A percentile compares a stretch with the other conserved stretches of the same genome.
Evolutionary conservation across 2,797 vertebrate genomes (phyloP).

Genomic region (Arctocebus calabarensis): DNA sequence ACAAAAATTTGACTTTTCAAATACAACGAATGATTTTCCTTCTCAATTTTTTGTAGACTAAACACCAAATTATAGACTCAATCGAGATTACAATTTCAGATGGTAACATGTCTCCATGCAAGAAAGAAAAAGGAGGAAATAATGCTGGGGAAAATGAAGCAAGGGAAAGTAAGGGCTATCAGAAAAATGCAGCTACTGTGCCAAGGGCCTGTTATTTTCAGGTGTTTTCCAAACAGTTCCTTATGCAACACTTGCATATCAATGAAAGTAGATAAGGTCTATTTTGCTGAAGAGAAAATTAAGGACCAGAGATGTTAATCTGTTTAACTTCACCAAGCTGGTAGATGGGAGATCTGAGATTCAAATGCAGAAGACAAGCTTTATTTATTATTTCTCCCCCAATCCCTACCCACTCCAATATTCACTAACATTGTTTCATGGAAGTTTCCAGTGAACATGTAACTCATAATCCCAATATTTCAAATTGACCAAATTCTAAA

Average conservation of each 20-base stretch:
- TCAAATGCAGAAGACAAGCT: neutral
- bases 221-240: constrained; percentile 32
- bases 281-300: neutral
- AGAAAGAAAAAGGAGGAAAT: neutral
- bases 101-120: neutral
- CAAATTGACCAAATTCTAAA: neutral
- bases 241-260: neutral
- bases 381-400: neutral
- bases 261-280: neutral
- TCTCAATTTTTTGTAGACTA: neutral
- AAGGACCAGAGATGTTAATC: neutral
- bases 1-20: constrained; percentile 42
- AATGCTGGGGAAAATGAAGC: neutral
- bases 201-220: neutral
- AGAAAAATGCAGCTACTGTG: neutral
- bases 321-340: neutral
- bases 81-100: neutral
- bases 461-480: constrained; percentile 8
- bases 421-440: neutral
- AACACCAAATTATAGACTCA: neutral
- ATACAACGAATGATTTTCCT: constrained; percentile 12
- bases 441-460: neutral
- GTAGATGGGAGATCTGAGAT: neutral
- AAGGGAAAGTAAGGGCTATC: neutral
- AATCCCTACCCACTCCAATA: neutral